Conservation (phyloP, 1,140 invertebrate genomes). For the Yoshiicerus persimilis region DNA sequence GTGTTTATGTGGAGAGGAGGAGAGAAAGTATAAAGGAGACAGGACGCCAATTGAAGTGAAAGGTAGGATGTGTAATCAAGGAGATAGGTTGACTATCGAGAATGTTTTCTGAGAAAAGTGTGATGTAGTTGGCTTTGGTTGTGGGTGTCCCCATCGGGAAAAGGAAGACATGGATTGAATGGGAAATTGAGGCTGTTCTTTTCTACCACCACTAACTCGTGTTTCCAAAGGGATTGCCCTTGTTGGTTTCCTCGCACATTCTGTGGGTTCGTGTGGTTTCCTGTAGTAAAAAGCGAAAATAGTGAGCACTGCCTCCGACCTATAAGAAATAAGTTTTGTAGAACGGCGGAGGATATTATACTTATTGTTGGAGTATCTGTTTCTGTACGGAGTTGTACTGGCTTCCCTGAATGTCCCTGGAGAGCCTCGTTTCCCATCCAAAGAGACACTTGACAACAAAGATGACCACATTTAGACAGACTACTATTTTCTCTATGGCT, state of each 20-base stretch:
- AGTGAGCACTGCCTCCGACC: neutral
- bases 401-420: neutral
- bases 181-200: neutral
- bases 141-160: neutral
- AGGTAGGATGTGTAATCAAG: neutral
- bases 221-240: neutral
- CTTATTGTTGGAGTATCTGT: neutral
- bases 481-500: neutral
- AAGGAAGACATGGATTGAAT: slow-evolving; percentile 1
- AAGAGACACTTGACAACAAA: slow-evolving; percentile 12
- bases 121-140: neutral
- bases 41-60: neutral
- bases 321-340: too few species aligned
- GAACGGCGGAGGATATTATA: neutral
- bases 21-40: neutral
- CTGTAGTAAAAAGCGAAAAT: neutral
- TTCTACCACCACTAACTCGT: neutral
- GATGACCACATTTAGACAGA: slow-evolving; percentile 11
- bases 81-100: neutral
- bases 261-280: neutral
- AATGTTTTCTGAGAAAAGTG: neutral
- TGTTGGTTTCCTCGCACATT: neutral
- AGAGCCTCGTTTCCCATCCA: slow-evolving; percentile 2
- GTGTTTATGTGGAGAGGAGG: neutral
- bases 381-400: neutral